Base-by-base conservation (phyloP, 2,113 vertebrate genomes). In the Conger conger region DNA sequence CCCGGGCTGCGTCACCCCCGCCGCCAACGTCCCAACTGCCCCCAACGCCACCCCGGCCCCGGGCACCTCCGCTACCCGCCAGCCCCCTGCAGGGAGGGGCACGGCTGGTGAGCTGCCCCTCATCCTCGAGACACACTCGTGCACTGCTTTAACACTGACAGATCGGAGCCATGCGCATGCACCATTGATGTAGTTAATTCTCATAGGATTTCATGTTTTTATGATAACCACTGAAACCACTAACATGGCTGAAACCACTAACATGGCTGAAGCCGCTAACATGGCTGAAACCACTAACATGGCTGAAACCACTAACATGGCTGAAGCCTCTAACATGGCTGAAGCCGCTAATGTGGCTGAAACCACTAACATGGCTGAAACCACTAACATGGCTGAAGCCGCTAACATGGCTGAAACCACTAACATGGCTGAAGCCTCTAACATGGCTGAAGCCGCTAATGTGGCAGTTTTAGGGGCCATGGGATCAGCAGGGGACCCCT, bases 1-100 rank as follows among this genome's bases (percentile, higher is more conserved):
- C 3, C 5, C 84, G 20, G 91, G 92, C 87, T 98, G 97, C 42
- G 91, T 91, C 73, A 93, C 91, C 33, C 87, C 87, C 37, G 76
- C 87, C 37, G 76, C 40, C 17, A 78, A 83, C 53, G 42, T 63
- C 27, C 79, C 76, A 4, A 83, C 80, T 35, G n/a, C 83, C 40
- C 80, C 80, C 45, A 86, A 81, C 81, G 91, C 94, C 82, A 94
- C 94, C 3, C 89, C 94, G 9, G 80, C 76, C 11, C 4, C 83
- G 16, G 42, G 85, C 36, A 86, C 85, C 38, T 73, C 77, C 35
- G 57, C 85, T 73, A 84, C 94, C 79, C 91, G 92, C 0, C 86
- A 87, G 1, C 86, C 89, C 7, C 79, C 86, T 0, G 16, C 38
- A 33, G 83, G 88, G 16, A 88, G 50, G 16, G 89, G 77, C 1